These are phyloP conservation scores for Oscarella lobularis DNA, from an alignment of 37 sponge, comb jelly and placozoan species.

Conservation along the genomic window DNA sequence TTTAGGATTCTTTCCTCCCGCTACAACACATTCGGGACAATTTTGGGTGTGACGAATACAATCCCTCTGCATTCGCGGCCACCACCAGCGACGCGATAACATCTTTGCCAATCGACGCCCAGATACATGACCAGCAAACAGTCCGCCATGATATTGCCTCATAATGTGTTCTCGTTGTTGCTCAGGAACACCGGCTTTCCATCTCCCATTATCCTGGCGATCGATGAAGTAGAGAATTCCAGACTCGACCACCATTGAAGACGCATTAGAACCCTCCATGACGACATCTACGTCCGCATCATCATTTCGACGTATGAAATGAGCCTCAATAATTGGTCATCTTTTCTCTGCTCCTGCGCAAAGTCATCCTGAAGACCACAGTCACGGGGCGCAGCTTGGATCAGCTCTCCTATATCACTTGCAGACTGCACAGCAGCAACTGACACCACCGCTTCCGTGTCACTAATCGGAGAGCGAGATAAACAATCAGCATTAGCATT, in stretches of 20 bases:
- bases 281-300: too few species aligned
- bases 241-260: too few species aligned
- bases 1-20: conserved; percentile 1
- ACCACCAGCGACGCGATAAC: conserved; percentile 31
- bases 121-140: conserved; percentile 29
- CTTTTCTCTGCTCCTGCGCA: conserved; percentile 13
- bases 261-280: too few species aligned
- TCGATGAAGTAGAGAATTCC: conserved; percentile 22
- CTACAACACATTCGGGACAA: conserved; percentile 37
- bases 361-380: too few species aligned
- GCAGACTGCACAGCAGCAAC: too few species aligned
- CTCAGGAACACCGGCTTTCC: conserved; percentile 14
- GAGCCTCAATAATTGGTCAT: conserved; percentile 4
- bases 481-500: conserved; percentile 33
- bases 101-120: conserved; percentile 14
- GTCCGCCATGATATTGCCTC: conserved; percentile 22
- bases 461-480: conserved; percentile 21
- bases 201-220: neutral
- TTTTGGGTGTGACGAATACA: neutral
- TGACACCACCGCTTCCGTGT: too few species aligned
- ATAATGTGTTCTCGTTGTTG: conserved; percentile 14
- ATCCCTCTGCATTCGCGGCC: conserved; percentile 30
- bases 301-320: conserved; percentile 14
- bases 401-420: too few species aligned
- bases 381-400: too few species aligned